Evolutionary conservation across 2,888 invertebrate species (phyloP).

Genomic region (Diaprepes abbreviatus): DNA sequence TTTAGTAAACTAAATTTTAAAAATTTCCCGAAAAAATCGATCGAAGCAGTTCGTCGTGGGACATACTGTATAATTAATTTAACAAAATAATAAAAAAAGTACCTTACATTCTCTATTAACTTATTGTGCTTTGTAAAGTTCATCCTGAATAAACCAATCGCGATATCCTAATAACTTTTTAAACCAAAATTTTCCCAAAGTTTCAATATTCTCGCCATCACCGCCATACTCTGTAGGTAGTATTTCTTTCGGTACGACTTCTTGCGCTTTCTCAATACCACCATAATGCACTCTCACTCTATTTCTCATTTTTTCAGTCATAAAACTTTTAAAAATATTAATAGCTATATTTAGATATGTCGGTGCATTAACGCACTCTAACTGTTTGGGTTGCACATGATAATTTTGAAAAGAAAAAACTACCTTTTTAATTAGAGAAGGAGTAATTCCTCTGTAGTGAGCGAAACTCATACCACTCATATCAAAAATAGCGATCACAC

Average conservation of each 20-base stretch:
- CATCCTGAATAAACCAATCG: constrained; percentile 70
- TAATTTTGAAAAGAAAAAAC: constrained; percentile 80
- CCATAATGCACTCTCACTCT: constrained; percentile 71
- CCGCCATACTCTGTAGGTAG: constrained; percentile 75
- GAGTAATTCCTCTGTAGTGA: constrained; percentile 74
- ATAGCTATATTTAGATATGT: constrained; percentile 76
- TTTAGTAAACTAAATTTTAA: too few species aligned
- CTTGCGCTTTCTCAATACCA: constrained; percentile 66
- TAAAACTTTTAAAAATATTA: constrained; percentile 75
- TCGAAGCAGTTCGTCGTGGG: too few species aligned
- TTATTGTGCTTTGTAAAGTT: constrained; percentile 64
- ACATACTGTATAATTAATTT: too few species aligned
- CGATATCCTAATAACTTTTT: constrained; percentile 63
- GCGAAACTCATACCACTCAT: constrained; percentile 70
- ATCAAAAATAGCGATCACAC: constrained; percentile 75
- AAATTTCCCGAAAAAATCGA: too few species aligned
- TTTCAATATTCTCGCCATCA: constrained; percentile 63
- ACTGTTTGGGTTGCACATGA: constrained; percentile 76
- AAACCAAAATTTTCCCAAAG: constrained; percentile 69
- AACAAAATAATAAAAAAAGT: too few species aligned
- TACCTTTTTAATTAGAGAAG: constrained; percentile 72
- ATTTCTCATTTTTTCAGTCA: constrained; percentile 73
- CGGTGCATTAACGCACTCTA: constrained; percentile 77
- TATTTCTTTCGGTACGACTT: constrained; percentile 68
- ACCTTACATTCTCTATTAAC: too few species aligned